A percentile compares a stretch with the other conserved stretches of the same genome.
Conservation (phyloP, 35 echinoderm and acorn worm genomes). For the Apostichopus californicus region DNA sequence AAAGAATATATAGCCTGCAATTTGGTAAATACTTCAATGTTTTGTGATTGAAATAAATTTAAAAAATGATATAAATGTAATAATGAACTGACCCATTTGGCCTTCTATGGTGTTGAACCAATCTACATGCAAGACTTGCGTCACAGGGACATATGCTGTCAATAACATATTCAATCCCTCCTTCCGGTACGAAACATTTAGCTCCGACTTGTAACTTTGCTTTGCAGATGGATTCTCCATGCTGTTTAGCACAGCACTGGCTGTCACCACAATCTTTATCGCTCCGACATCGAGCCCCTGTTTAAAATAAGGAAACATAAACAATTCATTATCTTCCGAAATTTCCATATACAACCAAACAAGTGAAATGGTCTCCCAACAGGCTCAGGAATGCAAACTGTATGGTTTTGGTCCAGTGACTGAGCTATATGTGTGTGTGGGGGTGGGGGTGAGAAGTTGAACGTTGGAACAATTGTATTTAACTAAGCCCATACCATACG, state of each 20-base stretch:
- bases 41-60: too few species aligned
- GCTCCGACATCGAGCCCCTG: slow-evolving; percentile 83
- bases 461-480: too few species aligned
- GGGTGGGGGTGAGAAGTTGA: too few species aligned
- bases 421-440: too few species aligned
- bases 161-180: slow-evolving; percentile 85
- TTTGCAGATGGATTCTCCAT: slow-evolving; percentile 95
- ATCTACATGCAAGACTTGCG: slow-evolving; percentile 71
- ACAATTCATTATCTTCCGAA: too few species aligned
- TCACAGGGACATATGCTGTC: slow-evolving; percentile 91
- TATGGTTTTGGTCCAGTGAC: too few species aligned
- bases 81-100: slow-evolving; percentile 44
- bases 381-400: too few species aligned
- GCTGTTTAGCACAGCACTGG: slow-evolving; percentile 92
- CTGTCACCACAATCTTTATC: slow-evolving; percentile 70
- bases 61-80: too few species aligned
- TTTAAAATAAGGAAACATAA: slow-evolving; percentile 9
- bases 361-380: too few species aligned
- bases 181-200: slow-evolving; percentile 89
- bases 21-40: background rate
- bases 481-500: too few species aligned
- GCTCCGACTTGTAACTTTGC: slow-evolving; percentile 60
- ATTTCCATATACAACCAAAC: too few species aligned
- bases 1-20: background rate
- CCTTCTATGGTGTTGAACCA: slow-evolving; percentile 33